Base-by-base conservation (phyloP, 2,888 invertebrate species). In the Cephus rjabovi region DNA sequence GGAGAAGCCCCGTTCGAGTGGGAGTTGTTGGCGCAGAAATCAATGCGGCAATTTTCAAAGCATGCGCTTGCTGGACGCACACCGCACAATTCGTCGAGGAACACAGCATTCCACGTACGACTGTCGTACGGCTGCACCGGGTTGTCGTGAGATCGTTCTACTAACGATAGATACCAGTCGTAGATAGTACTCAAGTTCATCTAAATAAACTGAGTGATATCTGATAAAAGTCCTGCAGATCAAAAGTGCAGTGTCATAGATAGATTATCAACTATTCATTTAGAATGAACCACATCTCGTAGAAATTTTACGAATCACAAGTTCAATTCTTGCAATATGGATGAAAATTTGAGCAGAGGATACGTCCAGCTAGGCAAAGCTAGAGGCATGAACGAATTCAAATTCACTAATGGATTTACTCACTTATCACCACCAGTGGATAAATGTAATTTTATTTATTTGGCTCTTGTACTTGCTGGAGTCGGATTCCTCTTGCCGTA, bases 401-500 rank as follows among this genome's bases (percentile, higher is more conserved):
- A 92, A 78, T 91, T 92, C 79, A 92, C 92, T 34, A 93, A 93
- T 86, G 93, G 93, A 78, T 93, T 93, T 81, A 92, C 93, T 79
- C 93, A 95, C 85, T 92, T 94, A 70, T 94, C 95, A 75, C 95
- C 95, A 69, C 96, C 96, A 11, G 93, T 94, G 73, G 96, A 96
- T 91, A 92, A 93, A 85, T 95, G 94, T 91, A 95, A 95, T 91
- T 93, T 94, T 76, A 95, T 97, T 80, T 97, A 96, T 89, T 88
- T 95, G 81, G 95, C 96, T 0, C 93, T 98, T 81, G 94, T 97
- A 77, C 93, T 97, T 78, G 97, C 97, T 37, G 98, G 98, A 30
- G 95, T 96, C 83, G 98, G 98, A 73, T 98, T 98, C 90, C 93
- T 98, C 75, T 93, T 98, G 81, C 98, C 98, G 12, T 98, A 97